phyloP scores from a whole-genome alignment of 2,888 invertebrate genomes.

The Andrena camellia region DNA sequence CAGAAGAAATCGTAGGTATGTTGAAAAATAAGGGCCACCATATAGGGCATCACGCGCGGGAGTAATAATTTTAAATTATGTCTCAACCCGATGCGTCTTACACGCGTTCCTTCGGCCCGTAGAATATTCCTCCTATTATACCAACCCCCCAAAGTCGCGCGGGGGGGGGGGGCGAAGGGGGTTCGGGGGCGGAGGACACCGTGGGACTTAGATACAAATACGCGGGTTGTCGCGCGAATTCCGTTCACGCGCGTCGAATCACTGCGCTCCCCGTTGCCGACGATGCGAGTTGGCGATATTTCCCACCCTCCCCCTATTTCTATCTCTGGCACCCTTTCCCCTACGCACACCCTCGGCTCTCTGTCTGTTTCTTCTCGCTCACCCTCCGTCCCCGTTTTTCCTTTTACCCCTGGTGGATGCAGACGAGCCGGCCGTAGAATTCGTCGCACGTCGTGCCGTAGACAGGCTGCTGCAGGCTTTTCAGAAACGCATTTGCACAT shows the following conservation, averaged over 20 bases:
- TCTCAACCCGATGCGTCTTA: neutral
- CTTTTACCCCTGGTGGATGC: constrained; percentile 23
- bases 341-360: neutral
- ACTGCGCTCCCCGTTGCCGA: constrained; percentile 26
- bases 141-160: neutral
- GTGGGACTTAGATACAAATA: constrained; percentile 27
- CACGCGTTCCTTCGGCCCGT: constrained; percentile 3
- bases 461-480: constrained; percentile 66
- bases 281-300: constrained; percentile 48
- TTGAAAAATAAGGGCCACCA: no score
- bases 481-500: constrained; percentile 71
- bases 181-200: neutral
- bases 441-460: constrained; percentile 70
- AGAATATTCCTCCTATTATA: neutral
- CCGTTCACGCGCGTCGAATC: constrained; percentile 64
- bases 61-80: neutral
- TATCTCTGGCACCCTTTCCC: neutral
- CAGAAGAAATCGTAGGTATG: no score
- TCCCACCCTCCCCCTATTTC: neutral
- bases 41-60: neutral
- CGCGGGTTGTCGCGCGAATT: constrained; percentile 51
- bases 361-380: neutral
- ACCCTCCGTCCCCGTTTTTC: neutral
- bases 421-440: constrained; percentile 55
- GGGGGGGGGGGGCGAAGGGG: no score